Conservation (phyloP, 2,888 invertebrate genomes). For the Alsophila aescularia region DNA sequence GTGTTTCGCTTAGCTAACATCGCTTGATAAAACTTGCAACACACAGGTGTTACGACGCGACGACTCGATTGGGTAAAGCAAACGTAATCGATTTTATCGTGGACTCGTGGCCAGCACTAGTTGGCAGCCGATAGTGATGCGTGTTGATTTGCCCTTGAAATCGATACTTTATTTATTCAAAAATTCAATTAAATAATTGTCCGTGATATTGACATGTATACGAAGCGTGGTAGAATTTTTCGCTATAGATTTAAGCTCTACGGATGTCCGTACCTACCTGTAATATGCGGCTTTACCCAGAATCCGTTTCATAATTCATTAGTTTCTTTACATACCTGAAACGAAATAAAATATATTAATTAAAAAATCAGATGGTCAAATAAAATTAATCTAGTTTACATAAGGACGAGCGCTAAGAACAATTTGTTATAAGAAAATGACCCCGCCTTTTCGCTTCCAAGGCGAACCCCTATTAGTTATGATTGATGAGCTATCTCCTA, state of each 20-base stretch:
- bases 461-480: constrained; percentile 10
- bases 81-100: constrained; percentile 15
- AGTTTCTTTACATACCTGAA: constrained; percentile 7
- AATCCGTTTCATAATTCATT: too few relatives aligned
- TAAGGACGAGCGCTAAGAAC: too few relatives aligned
- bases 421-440: too few relatives aligned
- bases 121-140: background rate
- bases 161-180: background rate
- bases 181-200: too few relatives aligned
- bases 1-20: constrained; percentile 12
- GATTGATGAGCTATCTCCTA: constrained; percentile 31
- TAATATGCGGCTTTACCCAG: too few relatives aligned
- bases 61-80: constrained; percentile 20
- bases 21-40: constrained; percentile 13
- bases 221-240: too few relatives aligned
- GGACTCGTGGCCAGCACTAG: constrained; percentile 7
- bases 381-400: background rate
- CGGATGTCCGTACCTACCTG: too few relatives aligned
- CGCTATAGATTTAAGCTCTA: too few relatives aligned
- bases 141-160: background rate
- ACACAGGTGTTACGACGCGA: constrained; percentile 18
- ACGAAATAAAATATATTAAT: background rate
- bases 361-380: too few relatives aligned
- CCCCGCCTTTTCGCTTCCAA: too few relatives aligned
- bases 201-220: background rate